Evolutionary conservation across 23 tunicate genomes (phyloP).

Genomic region (Styela plicata): DNA sequence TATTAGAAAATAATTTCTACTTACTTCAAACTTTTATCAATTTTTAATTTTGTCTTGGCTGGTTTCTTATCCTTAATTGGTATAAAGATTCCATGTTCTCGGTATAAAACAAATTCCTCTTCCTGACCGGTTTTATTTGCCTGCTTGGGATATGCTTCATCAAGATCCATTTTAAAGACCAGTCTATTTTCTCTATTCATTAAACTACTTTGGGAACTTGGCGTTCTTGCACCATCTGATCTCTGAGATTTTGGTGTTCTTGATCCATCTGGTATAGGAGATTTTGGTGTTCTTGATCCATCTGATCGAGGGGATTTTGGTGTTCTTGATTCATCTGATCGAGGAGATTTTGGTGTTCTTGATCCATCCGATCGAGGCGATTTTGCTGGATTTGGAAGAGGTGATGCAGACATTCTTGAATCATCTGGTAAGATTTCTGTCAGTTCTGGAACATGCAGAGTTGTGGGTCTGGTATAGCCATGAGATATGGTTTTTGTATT

Average conservation of each 20-base stretch:
- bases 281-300: not conserved
- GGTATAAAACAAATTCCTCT: slow-evolving; percentile 1
- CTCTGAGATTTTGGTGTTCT: not conserved
- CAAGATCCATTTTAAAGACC: slow-evolving; percentile 17
- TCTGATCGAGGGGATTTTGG: not conserved
- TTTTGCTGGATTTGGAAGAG: too few species aligned
- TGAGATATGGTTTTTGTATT: not conserved
- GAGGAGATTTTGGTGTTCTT: not conserved
- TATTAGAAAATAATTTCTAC: not conserved
- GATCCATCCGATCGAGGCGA: not conserved
- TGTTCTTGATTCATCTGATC: not conserved
- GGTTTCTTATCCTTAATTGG: not conserved
- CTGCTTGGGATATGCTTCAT: not conserved
- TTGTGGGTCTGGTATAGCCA: not conserved
- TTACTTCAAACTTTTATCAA: not conserved
- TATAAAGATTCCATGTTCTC: slow-evolving; percentile 8
- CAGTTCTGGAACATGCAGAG: not conserved
- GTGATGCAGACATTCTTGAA: too few species aligned
- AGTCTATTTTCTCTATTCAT: not conserved
- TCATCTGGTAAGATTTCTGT: not conserved
- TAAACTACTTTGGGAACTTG: not conserved
- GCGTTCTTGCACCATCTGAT: not conserved
- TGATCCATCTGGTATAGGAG: not conserved
- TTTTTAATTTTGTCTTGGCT: not conserved
- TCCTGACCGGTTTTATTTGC: not conserved